phyloP scores from a whole-genome alignment of 2,888 invertebrate genomes.

The Tetropium fuscum region DNA sequence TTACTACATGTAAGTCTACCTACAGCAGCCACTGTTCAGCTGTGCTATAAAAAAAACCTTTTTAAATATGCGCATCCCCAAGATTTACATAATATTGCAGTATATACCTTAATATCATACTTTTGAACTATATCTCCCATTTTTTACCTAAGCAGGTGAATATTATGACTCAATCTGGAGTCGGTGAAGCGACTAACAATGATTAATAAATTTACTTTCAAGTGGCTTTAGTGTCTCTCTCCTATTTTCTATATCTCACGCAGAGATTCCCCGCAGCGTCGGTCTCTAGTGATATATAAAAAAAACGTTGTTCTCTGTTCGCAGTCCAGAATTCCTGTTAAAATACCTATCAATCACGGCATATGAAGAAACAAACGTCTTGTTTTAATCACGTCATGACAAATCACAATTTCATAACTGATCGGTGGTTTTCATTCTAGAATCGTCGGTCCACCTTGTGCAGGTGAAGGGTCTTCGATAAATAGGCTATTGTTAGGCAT shows the following conservation, averaged over 20 bases:
- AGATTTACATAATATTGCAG: conserved; percentile 13
- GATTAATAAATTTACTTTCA: conserved; percentile 43
- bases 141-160: conserved; percentile 48
- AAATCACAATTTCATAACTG: conserved; percentile 48
- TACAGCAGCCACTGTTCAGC: neutral
- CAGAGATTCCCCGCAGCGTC: conserved; percentile 37
- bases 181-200: conserved; percentile 47
- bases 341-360: conserved; percentile 49
- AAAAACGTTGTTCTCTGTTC: conserved; percentile 46
- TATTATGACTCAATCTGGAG: conserved; percentile 50
- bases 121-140: conserved; percentile 36
- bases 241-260: conserved; percentile 38
- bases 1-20: too few relatives aligned
- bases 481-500: too few relatives aligned
- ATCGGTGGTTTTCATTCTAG: conserved; percentile 16
- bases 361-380: conserved; percentile 26
- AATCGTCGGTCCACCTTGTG: neutral
- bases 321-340: conserved; percentile 45
- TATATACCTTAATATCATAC: conserved; percentile 20
- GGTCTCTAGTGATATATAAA: conserved; percentile 37
- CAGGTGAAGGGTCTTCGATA: too few relatives aligned
- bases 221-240: conserved; percentile 34
- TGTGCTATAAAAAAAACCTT: neutral
- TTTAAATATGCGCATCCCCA: neutral
- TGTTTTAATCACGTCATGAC: conserved; percentile 47